Conservation (phyloP, 2,888 invertebrate genomes). For the Agrochola lychnidis region DNA sequence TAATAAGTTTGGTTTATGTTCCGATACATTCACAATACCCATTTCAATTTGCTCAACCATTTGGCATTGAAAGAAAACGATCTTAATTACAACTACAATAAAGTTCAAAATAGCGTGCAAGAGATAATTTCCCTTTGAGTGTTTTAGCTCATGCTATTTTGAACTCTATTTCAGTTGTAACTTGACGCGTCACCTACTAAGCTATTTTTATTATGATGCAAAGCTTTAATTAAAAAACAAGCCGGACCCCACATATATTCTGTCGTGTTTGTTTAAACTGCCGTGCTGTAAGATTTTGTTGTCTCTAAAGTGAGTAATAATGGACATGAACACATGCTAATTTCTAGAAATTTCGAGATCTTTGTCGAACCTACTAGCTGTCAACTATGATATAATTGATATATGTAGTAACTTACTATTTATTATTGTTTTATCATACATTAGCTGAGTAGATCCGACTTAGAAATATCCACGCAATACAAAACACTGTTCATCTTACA, state of each 20-base stretch:
- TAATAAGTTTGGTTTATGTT: slow-evolving; percentile 14
- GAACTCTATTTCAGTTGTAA: neutral
- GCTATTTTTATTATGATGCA: slow-evolving; percentile 1
- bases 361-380: slow-evolving; percentile 54
- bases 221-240: slow-evolving; percentile 1
- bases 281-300: slow-evolving; percentile 29
- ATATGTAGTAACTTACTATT: slow-evolving; percentile 55
- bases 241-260: neutral
- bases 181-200: neutral
- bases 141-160: slow-evolving; percentile 7
- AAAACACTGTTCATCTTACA: slow-evolving; percentile 54
- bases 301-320: slow-evolving; percentile 33
- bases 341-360: slow-evolving; percentile 45
- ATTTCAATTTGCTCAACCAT: neutral
- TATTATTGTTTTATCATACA: slow-evolving; percentile 59
- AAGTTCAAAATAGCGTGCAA: slow-evolving; percentile 1
- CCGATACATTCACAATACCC: neutral
- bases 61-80: neutral
- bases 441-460: slow-evolving; percentile 58
- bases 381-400: slow-evolving; percentile 60
- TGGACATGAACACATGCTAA: slow-evolving; percentile 33
- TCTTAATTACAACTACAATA: neutral
- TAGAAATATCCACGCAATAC: slow-evolving; percentile 54
- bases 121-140: neutral
- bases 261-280: slow-evolving; percentile 24